Evolutionary conservation across 2,113 vertebrate species (phyloP).

Genomic region (Thymallus thymallus): DNA sequence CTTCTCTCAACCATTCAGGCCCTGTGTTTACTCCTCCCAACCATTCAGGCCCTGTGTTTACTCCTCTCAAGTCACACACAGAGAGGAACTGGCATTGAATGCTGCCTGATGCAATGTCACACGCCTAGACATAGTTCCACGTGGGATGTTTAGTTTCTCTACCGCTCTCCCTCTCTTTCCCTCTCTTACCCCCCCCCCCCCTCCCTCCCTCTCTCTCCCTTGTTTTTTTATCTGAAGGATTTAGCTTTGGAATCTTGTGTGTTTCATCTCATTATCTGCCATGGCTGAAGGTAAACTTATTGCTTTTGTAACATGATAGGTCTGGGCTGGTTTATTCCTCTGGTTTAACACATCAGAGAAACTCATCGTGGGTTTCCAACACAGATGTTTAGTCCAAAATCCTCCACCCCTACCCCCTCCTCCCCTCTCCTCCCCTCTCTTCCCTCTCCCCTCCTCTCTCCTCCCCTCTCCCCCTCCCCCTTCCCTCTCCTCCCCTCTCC

Average conservation of each 20-base stretch:
- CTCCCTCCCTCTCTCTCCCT: slow-evolving; percentile 10
- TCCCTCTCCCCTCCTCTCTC: no score
- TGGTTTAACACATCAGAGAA: slow-evolving; percentile 31
- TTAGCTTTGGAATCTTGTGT: slow-evolving; percentile 16
- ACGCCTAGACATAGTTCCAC: slow-evolving; percentile 10
- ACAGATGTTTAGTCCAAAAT: slow-evolving; percentile 23
- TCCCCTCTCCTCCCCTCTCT: no score
- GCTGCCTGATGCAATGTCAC: not conserved
- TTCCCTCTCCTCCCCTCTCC: not conserved
- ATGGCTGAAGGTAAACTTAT: slow-evolving; percentile 23
- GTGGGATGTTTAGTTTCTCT: slow-evolving; percentile 14
- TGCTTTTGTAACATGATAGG: slow-evolving; percentile 29
- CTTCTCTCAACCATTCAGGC: no score
- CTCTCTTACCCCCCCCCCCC: slow-evolving; percentile 24
- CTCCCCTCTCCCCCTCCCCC: no score
- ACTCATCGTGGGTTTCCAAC: slow-evolving; percentile 12
- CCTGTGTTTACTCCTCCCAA: no score
- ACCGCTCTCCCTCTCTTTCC: not conserved
- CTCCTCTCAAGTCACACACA: not conserved
- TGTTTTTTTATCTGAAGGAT: slow-evolving; percentile 22
- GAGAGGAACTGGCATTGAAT: not conserved
- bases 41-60: no score
- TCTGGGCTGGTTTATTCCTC: not conserved
- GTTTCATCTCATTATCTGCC: slow-evolving; percentile 34
- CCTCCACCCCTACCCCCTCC: not conserved